Conservation (phyloP, 2,113 vertebrate genomes). For the Sylvia atricapilla region DNA sequence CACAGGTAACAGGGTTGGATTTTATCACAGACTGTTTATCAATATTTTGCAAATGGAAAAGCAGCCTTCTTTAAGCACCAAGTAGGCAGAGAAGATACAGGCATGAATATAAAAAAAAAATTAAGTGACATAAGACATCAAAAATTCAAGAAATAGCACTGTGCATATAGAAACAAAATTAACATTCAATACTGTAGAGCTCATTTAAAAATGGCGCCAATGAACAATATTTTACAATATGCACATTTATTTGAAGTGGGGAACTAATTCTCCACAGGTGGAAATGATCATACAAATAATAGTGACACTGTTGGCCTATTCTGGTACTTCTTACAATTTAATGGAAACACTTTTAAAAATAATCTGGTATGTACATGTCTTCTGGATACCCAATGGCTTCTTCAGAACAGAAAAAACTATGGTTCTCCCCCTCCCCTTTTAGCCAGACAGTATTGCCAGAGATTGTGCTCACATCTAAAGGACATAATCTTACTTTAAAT, state of each 20-base stretch:
- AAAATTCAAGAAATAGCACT: constrained; percentile 54
- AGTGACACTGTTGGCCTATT: constrained; percentile 44
- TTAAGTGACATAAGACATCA: constrained; percentile 38
- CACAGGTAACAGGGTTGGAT: no score
- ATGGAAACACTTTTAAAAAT: constrained; percentile 54
- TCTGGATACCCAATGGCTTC: constrained; percentile 32
- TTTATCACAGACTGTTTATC: no score
- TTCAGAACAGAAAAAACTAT: neutral
- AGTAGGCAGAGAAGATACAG: constrained; percentile 51
- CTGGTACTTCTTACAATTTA: constrained; percentile 48
- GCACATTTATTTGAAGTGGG: constrained; percentile 66
- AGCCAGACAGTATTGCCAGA: constrained; percentile 49
- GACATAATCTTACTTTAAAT: constrained; percentile 51
- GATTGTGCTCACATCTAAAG: constrained; percentile 46
- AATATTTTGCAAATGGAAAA: neutral
- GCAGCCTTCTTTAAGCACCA: constrained; percentile 48
- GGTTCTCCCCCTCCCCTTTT: constrained; percentile 19
- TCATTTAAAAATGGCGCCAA: constrained; percentile 62
- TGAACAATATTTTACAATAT: constrained; percentile 69
- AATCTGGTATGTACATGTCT: constrained; percentile 39
- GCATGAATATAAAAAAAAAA: constrained; percentile 52
- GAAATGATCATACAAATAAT: constrained; percentile 39
- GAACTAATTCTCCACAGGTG: constrained; percentile 60
- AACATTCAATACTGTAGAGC: constrained; percentile 32
- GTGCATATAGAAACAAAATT: constrained; percentile 55